Conservation (phyloP, 2,797 vertebrate genomes). For the Aplochiton taeniatus region DNA sequence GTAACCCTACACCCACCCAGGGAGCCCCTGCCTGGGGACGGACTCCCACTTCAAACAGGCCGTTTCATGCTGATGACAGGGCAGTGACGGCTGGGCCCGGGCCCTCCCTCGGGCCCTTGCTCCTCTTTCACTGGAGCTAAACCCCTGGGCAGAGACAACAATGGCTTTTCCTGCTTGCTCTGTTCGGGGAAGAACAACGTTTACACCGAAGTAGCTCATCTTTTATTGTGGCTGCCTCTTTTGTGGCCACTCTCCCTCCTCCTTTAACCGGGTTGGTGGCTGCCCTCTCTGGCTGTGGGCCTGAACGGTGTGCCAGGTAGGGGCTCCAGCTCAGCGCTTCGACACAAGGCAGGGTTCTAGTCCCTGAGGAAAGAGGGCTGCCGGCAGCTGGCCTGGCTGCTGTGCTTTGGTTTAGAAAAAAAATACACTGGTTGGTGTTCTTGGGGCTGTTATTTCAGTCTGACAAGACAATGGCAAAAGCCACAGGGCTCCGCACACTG, state of each 20-base stretch:
- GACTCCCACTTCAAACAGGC: constrained; percentile 70
- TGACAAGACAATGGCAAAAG: constrained; percentile 33
- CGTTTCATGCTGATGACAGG: constrained; percentile 77
- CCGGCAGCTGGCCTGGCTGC: constrained; percentile 3
- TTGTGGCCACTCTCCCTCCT: constrained; percentile 33
- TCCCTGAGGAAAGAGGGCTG: too few relatives aligned
- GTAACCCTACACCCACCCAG: constrained; percentile 72
- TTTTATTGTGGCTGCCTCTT: constrained; percentile 37
- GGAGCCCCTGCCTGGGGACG: constrained; percentile 58
- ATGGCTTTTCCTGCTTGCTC: constrained; percentile 58
- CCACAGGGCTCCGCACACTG: constrained; percentile 17
- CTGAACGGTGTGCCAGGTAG: constrained; percentile 8
- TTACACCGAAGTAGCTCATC: constrained; percentile 42
- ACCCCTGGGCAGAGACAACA: constrained; percentile 65
- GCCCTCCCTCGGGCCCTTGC: constrained; percentile 52
- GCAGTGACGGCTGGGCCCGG: constrained; percentile 63
- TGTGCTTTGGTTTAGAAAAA: constrained; percentile 30
- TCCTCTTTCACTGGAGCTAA: constrained; percentile 64
- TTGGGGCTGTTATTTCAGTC: constrained; percentile 13
- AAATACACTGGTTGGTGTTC: constrained; percentile 23
- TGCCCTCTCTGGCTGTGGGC: constrained; percentile 9
- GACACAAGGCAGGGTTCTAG: too few relatives aligned
- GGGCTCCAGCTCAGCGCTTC: neutral
- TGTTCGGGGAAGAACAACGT: constrained; percentile 42
- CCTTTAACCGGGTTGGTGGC: constrained; percentile 24